A percentile compares a stretch with the other conserved stretches of the same genome.
phyloP scores from a whole-genome alignment of 2,113 vertebrate genomes.

The Recurvirostra avosetta region DNA sequence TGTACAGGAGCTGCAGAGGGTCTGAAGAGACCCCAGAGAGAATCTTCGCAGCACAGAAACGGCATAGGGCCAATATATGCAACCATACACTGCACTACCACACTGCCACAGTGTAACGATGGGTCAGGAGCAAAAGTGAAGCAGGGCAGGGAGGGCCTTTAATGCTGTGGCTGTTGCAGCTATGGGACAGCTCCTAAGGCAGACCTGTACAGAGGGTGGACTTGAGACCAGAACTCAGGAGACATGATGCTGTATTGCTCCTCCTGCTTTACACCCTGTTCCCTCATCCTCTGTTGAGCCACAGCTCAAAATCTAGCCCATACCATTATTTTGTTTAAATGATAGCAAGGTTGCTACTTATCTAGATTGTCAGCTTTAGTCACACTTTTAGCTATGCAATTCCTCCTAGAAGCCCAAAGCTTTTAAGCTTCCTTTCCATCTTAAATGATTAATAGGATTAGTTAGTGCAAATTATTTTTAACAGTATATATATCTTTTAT shows the following conservation, averaged over 20 bases:
- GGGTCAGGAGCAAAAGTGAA: constrained; percentile 15
- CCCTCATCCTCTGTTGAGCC: neutral
- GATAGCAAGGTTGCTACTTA: neutral
- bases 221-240: neutral
- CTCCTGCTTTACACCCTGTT: neutral
- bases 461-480: neutral
- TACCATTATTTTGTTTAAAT: neutral
- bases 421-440: neutral
- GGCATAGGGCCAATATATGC: constrained; percentile 33
- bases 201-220: neutral
- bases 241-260: neutral
- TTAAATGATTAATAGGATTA: neutral
- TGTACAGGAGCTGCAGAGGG: neutral
- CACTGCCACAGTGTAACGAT: neutral
- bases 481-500: neutral
- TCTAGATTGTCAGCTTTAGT: neutral
- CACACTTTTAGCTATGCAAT: neutral
- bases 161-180: neutral
- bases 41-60: constrained; percentile 16
- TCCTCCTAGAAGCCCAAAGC: neutral
- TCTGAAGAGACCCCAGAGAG: neutral
- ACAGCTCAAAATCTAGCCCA: neutral
- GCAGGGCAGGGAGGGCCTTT: constrained; percentile 31
- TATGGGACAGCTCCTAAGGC: neutral
- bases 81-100: constrained; percentile 3